phyloP scores from a whole-genome alignment of 2,113 vertebrate genomes.

The Plotosus lineatus region DNA sequence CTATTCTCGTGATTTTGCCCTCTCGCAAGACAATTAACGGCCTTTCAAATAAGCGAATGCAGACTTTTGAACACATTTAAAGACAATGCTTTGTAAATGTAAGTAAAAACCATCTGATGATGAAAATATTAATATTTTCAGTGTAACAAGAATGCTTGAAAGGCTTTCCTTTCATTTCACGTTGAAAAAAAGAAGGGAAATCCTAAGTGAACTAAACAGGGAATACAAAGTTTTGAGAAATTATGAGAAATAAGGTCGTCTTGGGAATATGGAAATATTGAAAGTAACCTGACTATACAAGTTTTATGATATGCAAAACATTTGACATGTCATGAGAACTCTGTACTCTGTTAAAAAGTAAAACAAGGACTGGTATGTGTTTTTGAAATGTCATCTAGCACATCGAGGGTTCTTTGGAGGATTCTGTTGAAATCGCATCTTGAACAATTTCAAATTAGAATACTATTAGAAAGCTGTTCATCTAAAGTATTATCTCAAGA shows the following conservation, averaged over 20 bases:
- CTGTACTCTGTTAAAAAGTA: slow-evolving; percentile 2
- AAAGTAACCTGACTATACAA: not conserved
- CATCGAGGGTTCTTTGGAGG: not conserved
- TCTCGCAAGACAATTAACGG: no score
- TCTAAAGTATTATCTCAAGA: not conserved
- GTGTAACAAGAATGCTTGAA: no score
- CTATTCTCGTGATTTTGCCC: no score
- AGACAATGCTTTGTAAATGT: no score
- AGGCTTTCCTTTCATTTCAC: no score
- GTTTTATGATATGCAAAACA: slow-evolving; percentile 8
- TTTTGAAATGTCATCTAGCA: not conserved
- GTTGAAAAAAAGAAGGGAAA: not conserved
- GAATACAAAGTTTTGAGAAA: not conserved
- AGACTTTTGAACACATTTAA: no score
- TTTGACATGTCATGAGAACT: not conserved
- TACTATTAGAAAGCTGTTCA: not conserved
- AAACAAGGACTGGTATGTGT: not conserved
- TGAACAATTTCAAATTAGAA: not conserved
- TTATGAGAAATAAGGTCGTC: not conserved
- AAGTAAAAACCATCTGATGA: no score
- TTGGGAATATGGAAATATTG: slow-evolving; percentile 20
- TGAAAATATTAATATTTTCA: no score
- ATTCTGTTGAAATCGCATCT: not conserved
- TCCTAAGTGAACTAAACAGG: not conserved
- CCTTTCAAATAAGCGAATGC: no score